phyloP scores from a whole-genome alignment of 1,140 invertebrate genomes.

The Eupristina koningsbergeri region DNA sequence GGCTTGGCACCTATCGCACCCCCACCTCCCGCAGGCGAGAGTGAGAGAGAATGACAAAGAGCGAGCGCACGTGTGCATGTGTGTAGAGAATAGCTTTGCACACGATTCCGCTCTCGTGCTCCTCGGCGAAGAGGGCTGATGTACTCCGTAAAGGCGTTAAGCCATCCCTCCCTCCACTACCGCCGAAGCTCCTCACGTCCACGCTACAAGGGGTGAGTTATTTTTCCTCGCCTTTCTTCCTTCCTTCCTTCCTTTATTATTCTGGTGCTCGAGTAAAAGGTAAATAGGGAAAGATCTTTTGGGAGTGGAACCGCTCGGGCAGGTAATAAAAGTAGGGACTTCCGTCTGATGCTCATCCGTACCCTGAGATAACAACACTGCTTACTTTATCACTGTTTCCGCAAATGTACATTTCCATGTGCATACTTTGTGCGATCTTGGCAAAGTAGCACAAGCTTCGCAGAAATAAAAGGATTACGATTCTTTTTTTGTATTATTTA shows the following conservation, averaged over 20 bases:
- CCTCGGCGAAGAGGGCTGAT: too few species aligned
- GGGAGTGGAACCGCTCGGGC: neutral
- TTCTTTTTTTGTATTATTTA: too few species aligned
- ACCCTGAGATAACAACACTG: neutral
- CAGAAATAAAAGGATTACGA: neutral
- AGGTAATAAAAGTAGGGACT: neutral
- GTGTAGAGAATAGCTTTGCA: neutral
- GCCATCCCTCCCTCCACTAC: neutral
- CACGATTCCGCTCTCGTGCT: neutral
- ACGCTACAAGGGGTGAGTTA: neutral
- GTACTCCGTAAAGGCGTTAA: neutral
- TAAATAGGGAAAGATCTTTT: neutral
- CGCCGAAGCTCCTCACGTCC: too few species aligned
- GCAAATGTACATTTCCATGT: neutral
- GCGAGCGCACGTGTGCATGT: too few species aligned
- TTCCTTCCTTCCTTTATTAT: neutral
- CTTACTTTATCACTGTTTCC: neutral
- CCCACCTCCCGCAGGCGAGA: neutral
- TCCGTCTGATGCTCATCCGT: too few species aligned
- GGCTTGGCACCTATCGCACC: neutral
- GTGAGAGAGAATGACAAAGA: too few species aligned
- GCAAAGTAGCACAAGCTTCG: neutral
- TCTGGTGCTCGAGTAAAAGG: neutral
- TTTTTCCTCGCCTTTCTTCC: neutral
- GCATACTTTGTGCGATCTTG: neutral